These are phyloP conservation scores for Entomobrya multifasciata DNA, from an alignment of 2,888 invertebrate species.

Conservation along the genomic window DNA sequence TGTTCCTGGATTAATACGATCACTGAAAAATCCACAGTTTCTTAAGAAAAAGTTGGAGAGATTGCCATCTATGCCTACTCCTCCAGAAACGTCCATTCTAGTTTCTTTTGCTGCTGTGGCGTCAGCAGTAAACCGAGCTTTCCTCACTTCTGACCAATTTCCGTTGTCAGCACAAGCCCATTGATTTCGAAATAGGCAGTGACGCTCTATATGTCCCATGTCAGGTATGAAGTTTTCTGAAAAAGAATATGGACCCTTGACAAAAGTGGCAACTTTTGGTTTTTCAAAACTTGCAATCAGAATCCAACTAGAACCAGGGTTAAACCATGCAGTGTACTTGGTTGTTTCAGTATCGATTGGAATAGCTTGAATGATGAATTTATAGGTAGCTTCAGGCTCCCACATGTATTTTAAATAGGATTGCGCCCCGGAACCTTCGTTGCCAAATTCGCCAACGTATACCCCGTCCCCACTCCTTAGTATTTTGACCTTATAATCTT, in stretches of 20 bases:
- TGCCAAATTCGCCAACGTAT: conserved; percentile 76
- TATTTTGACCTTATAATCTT: conserved; percentile 75
- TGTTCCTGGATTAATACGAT: conserved; percentile 64
- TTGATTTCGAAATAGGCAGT: conserved; percentile 72
- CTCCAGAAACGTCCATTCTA: conserved; percentile 74
- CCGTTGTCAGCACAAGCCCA: conserved; percentile 69
- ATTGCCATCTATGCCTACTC: conserved; percentile 57
- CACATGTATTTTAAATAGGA: conserved; percentile 75
- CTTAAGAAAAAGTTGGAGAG: conserved; percentile 66
- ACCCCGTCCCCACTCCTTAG: conserved; percentile 72
- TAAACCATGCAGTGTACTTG: conserved; percentile 77
- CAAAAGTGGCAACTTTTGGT: conserved; percentile 72
- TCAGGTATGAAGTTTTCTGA: conserved; percentile 77
- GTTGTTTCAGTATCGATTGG: conserved; percentile 74
- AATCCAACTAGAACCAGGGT: conserved; percentile 63
- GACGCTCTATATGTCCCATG: conserved; percentile 69
- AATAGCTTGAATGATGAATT: conserved; percentile 56
- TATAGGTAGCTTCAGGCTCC: conserved; percentile 73
- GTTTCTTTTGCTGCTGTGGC: conserved; percentile 65
- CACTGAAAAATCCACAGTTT: conserved; percentile 62
- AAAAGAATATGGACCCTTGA: conserved; percentile 73
- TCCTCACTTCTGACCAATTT: conserved; percentile 72
- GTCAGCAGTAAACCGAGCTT: conserved; percentile 75
- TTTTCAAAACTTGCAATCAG: conserved; percentile 75
- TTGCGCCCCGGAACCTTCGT: conserved; percentile 78